Base-by-base conservation (phyloP, 2,888 invertebrate genomes). In the Pandemis heparana region DNA sequence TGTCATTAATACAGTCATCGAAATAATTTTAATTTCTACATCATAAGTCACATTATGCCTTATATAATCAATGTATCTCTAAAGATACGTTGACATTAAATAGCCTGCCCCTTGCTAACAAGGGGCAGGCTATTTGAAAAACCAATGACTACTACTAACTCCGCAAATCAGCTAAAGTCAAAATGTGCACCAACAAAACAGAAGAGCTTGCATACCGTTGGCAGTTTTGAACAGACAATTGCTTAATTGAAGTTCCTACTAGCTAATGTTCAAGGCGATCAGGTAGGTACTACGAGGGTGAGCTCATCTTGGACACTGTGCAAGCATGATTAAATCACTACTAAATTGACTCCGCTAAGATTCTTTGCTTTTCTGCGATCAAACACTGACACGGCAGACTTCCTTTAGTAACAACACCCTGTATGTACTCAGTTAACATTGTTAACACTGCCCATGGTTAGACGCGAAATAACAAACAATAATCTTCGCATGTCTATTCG, bases 231-330 rank as follows among this genome's bases (percentile, higher is more conserved):
- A 4, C 23, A 56, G 56, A 23, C 23, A 56, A 56, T 56, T 56
- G 56, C 5, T 56, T 39, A 60, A 18, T 60, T 60, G 60, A 60
- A 68, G 63, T 69, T 69, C 68, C 59, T 64, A 63, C 39, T 68
- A 63, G 59, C 56, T 56, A 32, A 41, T 32, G 39, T 64, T 69
- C 68, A 73, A 73, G 73, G 73, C 68, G 59, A 73, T 73, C 73
- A 38, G 64, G 63, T 59, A 61, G 48, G 14, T 23, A 66, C 14
- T 16, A 12, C 65, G 51, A 72, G 73, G 68, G 64, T 73, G 73
- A 73, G 73, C 68, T 73, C 73, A 73, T 73, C 73, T 16, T 41
- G 48, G 56, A 14, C 62, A 23, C 67, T 56, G 38, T 56, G 62
- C 62, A 72, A 41, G 65, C 61, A 46, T 72, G 66, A 67, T 72